A percentile compares a stretch with the other conserved stretches of the same genome.
These are phyloP conservation scores for Hirtodrosophila duncani DNA, from an alignment of 2,888 invertebrate species.

Conservation along the genomic window DNA sequence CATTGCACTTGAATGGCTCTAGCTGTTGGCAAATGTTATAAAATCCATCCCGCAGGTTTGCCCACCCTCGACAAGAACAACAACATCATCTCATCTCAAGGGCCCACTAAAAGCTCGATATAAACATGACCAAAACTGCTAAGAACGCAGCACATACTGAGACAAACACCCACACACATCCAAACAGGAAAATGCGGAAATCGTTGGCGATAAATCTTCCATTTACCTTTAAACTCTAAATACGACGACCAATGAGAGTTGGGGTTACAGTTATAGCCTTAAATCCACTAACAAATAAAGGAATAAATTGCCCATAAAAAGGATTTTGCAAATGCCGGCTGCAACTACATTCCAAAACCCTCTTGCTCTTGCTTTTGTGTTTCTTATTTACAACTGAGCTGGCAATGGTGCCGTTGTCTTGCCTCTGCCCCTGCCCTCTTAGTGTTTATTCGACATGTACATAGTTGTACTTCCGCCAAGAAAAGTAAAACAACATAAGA, in stretches of 20 bases:
- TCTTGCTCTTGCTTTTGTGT: conserved; percentile 39
- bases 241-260: conserved; percentile 47
- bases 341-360: conserved; percentile 47
- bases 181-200: conserved; percentile 32
- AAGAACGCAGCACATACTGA: conserved; percentile 24
- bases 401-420: conserved; percentile 20
- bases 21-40: conserved; percentile 38
- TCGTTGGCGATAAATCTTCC: conserved; percentile 64
- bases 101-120: conserved; percentile 66
- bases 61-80: conserved; percentile 11
- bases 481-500: too few species aligned
- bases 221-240: conserved; percentile 73
- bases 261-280: conserved; percentile 50
- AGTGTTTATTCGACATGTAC: too few species aligned
- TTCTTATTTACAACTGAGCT: conserved; percentile 39
- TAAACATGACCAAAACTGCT: conserved; percentile 48
- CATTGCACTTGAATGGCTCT: conserved; percentile 50
- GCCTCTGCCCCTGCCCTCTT: too few species aligned
- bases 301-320: conserved; percentile 73
- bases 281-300: conserved; percentile 73
- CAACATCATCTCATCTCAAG: too few species aligned
- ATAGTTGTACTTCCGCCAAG: too few species aligned
- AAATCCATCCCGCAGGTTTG: conserved; percentile 19
- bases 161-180: conserved; percentile 12
- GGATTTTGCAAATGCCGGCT: conserved; percentile 70